phyloP scores from a whole-genome alignment of 2,797 vertebrate species.

The Aplochiton taeniatus region DNA sequence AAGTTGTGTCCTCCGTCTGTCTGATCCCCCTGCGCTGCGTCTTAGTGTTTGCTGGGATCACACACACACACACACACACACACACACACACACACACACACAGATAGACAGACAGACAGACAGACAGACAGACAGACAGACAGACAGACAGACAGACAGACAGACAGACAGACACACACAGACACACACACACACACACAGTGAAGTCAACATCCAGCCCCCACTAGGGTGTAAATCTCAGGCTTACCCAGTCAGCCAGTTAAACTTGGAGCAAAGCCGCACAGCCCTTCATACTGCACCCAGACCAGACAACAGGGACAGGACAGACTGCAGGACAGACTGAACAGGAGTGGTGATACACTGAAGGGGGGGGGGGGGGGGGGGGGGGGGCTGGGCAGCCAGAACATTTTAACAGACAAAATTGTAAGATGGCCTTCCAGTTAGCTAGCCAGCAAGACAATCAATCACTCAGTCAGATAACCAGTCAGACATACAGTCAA shows the following conservation, averaged over 20 bases:
- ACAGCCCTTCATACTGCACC: constrained; percentile 20
- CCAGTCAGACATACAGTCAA: not conserved
- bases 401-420: constrained; percentile 27
- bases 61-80: constrained; percentile 1
- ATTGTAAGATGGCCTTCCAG: not conserved
- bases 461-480: constrained; percentile 10
- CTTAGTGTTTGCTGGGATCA: constrained; percentile 39
- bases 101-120: constrained; percentile 7
- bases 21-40: constrained; percentile 26
- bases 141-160: not conserved
- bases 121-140: constrained; percentile 21
- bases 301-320: constrained; percentile 8
- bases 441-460: not conserved
- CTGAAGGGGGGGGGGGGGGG: no score
- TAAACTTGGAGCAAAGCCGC: constrained; percentile 35
- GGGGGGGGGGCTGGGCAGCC: constrained; percentile 1
- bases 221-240: constrained; percentile 56
- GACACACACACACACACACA: constrained; percentile 15
- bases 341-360: no score
- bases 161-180: no score
- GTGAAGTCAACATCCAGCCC: constrained; percentile 20
- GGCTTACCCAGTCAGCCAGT: constrained; percentile 40
- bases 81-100: constrained; percentile 10
- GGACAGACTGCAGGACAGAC: constrained; percentile 3
- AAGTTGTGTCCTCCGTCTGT: constrained; percentile 26